Conservation (phyloP, 2,888 invertebrate species). For the Stenodema calcarata region DNA sequence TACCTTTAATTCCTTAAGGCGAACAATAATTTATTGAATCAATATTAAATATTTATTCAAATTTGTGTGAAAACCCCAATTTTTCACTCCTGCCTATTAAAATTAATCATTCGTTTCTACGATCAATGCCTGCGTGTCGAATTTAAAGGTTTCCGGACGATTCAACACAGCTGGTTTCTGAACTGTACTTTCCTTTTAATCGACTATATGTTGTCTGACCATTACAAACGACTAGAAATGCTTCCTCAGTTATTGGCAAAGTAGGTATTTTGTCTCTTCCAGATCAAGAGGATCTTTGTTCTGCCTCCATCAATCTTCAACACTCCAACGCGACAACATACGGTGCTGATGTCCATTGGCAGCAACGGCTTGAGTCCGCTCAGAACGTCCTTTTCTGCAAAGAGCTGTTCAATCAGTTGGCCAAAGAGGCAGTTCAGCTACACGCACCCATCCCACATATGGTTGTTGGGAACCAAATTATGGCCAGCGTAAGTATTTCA, state of each 20-base stretch:
- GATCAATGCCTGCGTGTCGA: no score
- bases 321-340: conserved; percentile 78
- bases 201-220: neutral
- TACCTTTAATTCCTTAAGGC: no score
- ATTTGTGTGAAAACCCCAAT: no score
- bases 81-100: no score
- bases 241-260: neutral
- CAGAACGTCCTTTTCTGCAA: conserved; percentile 97
- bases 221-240: neutral
- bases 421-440: conserved; percentile 91
- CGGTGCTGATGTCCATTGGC: conserved; percentile 87
- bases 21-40: no score
- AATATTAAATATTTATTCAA: no score
- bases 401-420: conserved; percentile 91
- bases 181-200: neutral
- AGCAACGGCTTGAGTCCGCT: conserved; percentile 93
- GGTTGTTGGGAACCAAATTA: conserved; percentile 96
- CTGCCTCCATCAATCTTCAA: conserved; percentile 79
- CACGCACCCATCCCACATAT: conserved; percentile 94
- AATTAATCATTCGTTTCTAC: no score
- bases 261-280: conserved; percentile 55
- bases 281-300: conserved; percentile 91
- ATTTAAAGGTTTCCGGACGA: no score
- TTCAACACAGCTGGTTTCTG: no score
- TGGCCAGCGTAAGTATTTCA: conserved; percentile 84